Conservation (phyloP, 2,113 vertebrate species). For the Chrysochloris asiatica region DNA sequence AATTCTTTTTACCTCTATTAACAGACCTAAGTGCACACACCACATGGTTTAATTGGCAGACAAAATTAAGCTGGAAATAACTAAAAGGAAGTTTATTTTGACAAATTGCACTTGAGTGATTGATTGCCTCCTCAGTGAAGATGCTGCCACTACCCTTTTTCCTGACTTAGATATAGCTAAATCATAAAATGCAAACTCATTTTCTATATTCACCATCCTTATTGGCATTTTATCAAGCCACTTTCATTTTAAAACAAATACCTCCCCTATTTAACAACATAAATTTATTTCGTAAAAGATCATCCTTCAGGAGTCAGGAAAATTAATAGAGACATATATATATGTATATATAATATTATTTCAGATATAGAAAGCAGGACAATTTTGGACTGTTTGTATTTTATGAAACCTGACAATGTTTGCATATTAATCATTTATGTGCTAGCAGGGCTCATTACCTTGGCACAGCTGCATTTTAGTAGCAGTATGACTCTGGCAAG, state of each 20-base stretch:
- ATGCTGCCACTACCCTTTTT: background rate
- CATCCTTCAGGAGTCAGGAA: background rate
- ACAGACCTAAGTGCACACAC: background rate
- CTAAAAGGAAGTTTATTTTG: conserved; percentile 66
- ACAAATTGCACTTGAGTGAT: conserved; percentile 48
- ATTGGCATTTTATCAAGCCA: conserved; percentile 47
- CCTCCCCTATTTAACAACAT: background rate
- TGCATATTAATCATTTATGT: background rate
- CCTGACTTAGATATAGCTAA: conserved; percentile 42
- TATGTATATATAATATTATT: background rate
- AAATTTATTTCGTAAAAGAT: conserved; percentile 47
- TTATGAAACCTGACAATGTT: background rate
- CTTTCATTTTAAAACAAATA: background rate
- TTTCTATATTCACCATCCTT: background rate
- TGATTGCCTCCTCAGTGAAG: conserved; percentile 52
- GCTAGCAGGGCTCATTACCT: background rate
- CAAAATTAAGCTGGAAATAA: conserved; percentile 29
- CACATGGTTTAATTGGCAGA: conserved; percentile 21
- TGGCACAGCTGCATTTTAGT: background rate
- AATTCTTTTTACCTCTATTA: conserved; percentile 50
- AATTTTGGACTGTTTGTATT: background rate
- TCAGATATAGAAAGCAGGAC: background rate
- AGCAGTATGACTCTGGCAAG: background rate
- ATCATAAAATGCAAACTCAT: background rate
- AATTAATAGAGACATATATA: conserved; percentile 5